phyloP scores from a whole-genome alignment of 2,888 invertebrate species.

The Tetropium fuscum region DNA sequence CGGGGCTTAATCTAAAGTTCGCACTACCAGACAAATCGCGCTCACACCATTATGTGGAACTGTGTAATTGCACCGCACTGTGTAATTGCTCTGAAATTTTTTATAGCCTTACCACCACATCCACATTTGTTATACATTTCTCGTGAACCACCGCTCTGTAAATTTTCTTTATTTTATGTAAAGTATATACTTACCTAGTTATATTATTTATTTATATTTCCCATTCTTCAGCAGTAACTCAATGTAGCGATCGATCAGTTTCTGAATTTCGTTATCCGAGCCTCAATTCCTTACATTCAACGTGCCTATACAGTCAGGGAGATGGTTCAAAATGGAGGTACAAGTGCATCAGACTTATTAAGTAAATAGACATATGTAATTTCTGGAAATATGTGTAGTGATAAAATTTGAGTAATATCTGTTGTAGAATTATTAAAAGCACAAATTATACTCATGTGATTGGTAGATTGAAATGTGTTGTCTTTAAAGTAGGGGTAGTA shows the following conservation, averaged over 20 bases:
- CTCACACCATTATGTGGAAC: conserved; percentile 34
- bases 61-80: conserved; percentile 34
- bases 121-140: conserved; percentile 33
- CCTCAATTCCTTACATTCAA: no score
- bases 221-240: conserved; percentile 27
- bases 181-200: conserved; percentile 15
- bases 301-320: no score
- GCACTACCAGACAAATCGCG: conserved; percentile 35
- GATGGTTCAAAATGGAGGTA: no score
- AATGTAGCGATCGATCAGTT: no score
- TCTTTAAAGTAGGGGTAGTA: no score
- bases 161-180: conserved; percentile 10
- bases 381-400: no score
- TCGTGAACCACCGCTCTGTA: conserved; percentile 34
- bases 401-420: no score
- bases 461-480: no score
- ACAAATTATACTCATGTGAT: no score
- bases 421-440: no score
- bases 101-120: conserved; percentile 28
- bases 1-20: conserved; percentile 9
- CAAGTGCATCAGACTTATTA: no score
- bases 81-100: conserved; percentile 32
- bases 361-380: no score
- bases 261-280: conserved; percentile 29
- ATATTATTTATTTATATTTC: conserved; percentile 10